Percentiles rank a stretch among this genome's conserved stretches.
phyloP scores from a whole-genome alignment of 2,113 vertebrate species.

The Damaliscus lunatus region DNA sequence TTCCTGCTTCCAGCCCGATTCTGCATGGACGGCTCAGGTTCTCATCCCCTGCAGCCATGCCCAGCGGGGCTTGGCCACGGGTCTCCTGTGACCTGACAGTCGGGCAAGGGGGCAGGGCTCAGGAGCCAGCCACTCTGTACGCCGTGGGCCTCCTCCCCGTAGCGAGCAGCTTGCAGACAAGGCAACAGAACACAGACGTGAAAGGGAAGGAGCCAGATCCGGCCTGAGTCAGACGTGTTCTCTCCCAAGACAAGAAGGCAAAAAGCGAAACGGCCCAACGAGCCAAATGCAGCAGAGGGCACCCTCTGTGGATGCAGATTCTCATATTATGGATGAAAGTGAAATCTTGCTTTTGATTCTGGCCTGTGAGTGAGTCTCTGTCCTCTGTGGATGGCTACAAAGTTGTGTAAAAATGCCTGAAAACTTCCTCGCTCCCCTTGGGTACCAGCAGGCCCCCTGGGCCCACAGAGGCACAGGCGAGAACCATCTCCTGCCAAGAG shows the following conservation, averaged over 20 bases:
- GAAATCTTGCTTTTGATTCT: background rate
- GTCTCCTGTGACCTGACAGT: background rate
- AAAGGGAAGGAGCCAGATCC: background rate
- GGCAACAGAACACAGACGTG: background rate
- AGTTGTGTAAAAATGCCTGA: background rate
- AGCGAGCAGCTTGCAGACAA: background rate
- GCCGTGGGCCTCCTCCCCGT: background rate
- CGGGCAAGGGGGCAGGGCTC: background rate
- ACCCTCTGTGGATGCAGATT: background rate
- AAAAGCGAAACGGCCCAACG: fast-evolving
- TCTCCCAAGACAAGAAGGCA: background rate
- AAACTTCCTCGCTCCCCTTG: background rate
- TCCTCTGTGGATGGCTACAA: background rate
- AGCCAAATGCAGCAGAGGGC: background rate
- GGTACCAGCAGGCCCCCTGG: background rate
- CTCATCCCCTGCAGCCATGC: background rate
- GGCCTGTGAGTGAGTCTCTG: background rate
- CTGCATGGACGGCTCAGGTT: background rate
- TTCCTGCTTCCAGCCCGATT: background rate
- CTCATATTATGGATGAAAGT: fast-evolving
- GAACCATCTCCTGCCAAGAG: background rate
- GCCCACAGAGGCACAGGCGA: background rate
- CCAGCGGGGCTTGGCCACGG: background rate
- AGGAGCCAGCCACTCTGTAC: background rate
- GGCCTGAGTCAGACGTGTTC: background rate